Conservation (phyloP, 2,113 vertebrate genomes). For the Arothron firmamentum region DNA sequence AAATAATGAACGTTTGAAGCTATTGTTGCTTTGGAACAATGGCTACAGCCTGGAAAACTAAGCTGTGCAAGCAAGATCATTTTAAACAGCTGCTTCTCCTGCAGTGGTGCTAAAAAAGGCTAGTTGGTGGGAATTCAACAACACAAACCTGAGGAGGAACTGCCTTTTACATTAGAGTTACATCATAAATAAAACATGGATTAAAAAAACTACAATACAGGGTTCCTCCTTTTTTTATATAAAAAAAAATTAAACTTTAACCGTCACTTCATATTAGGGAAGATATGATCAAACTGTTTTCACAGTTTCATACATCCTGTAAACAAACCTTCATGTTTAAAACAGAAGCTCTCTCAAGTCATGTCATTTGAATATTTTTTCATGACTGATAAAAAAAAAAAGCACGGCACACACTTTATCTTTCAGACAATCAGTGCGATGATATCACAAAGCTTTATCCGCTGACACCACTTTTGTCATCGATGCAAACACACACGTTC, state of each 20-base stretch:
- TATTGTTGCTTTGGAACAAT: slow-evolving; percentile 14
- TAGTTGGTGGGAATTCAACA: no score
- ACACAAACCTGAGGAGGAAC: no score
- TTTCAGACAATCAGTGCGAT: background rate
- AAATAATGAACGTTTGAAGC: slow-evolving; percentile 41
- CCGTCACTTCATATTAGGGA: background rate
- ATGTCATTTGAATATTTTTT: background rate
- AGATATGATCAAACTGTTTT: background rate
- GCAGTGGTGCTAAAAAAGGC: no score
- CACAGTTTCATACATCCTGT: background rate
- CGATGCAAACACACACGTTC: no score
- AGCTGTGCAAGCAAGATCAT: background rate
- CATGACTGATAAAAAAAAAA: background rate
- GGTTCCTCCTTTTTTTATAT: no score
- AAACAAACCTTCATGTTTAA: background rate
- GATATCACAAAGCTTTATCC: background rate
- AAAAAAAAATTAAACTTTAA: background rate
- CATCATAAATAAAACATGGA: no score
- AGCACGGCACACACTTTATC: background rate
- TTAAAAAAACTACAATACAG: no score
- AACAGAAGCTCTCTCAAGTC: background rate
- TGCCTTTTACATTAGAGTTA: no score
- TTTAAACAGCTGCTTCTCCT: background rate
- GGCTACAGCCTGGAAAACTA: background rate
- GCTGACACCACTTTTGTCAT: background rate